Conservation (phyloP, 2,113 vertebrate species). For the Prolemur simus region DNA sequence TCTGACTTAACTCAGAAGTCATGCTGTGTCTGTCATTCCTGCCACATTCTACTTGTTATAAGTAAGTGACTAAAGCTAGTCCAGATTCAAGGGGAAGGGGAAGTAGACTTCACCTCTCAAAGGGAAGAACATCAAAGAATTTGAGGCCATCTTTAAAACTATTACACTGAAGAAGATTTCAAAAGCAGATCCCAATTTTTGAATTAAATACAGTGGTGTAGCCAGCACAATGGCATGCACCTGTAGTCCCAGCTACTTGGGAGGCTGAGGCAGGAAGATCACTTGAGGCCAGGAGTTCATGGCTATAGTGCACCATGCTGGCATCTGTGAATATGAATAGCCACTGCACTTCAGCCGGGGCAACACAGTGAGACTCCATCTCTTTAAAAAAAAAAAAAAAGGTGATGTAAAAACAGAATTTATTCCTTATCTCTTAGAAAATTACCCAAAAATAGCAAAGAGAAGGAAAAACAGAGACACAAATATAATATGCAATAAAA, state of each 20-base stretch:
- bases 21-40: background rate
- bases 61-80: background rate
- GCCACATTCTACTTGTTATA: background rate
- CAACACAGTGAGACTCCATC: too few relatives aligned
- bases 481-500: background rate
- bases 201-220: background rate
- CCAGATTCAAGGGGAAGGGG: background rate
- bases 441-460: background rate
- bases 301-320: too few relatives aligned
- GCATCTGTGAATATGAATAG: too few relatives aligned
- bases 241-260: background rate
- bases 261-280: background rate
- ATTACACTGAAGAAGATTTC: background rate
- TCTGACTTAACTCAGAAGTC: background rate
- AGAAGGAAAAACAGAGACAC: background rate
- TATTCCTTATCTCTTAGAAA: background rate
- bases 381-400: too few relatives aligned
- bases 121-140: background rate
- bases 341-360: too few relatives aligned
- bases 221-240: too few relatives aligned
- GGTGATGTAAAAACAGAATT: background rate
- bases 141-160: background rate
- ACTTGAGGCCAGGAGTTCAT: too few relatives aligned
- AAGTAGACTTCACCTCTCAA: background rate
- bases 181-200: background rate